phyloP scores from a whole-genome alignment of 2,888 invertebrate genomes.

The Drosophila algonquin region DNA sequence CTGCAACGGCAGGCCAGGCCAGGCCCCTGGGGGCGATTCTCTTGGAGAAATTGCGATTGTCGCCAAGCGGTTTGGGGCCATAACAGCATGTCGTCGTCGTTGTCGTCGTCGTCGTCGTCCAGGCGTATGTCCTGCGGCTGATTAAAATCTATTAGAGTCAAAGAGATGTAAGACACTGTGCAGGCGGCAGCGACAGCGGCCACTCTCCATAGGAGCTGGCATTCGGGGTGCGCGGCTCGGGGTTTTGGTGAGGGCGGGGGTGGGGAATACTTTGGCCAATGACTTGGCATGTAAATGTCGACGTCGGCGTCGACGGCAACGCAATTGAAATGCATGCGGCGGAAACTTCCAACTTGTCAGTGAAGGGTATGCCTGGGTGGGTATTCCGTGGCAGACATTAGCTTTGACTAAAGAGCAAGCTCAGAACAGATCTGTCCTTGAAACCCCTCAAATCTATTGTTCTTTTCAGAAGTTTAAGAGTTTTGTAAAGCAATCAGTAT shows the following conservation, averaged over 20 bases:
- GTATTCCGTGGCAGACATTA: constrained; percentile 26
- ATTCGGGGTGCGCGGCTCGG: neutral
- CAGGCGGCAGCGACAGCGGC: constrained; percentile 5
- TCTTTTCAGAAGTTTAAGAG: too few species aligned
- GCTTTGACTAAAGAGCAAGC: neutral
- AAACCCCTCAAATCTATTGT: too few species aligned
- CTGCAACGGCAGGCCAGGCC: constrained; percentile 39
- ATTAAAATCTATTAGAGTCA: constrained; percentile 81
- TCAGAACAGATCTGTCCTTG: too few species aligned
- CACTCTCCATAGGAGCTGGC: constrained; percentile 12
- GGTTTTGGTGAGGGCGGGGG: neutral
- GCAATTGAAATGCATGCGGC: constrained; percentile 76
- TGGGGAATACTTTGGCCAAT: constrained; percentile 49
- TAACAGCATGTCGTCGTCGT: constrained; percentile 63
- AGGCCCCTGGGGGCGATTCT: constrained; percentile 56
- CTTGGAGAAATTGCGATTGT: constrained; percentile 50
- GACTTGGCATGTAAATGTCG: constrained; percentile 74
- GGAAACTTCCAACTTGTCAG: constrained; percentile 61
- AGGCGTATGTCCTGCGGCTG: constrained; percentile 76
- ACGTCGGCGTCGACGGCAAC: constrained; percentile 41
- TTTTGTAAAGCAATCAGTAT: too few species aligned
- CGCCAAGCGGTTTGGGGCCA: constrained; percentile 46
- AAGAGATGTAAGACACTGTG: constrained; percentile 70
- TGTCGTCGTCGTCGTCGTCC: constrained; percentile 59
- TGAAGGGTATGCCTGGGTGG: constrained; percentile 20